phyloP scores from a whole-genome alignment of 2,113 vertebrate genomes.

The Calonectris borealis region DNA sequence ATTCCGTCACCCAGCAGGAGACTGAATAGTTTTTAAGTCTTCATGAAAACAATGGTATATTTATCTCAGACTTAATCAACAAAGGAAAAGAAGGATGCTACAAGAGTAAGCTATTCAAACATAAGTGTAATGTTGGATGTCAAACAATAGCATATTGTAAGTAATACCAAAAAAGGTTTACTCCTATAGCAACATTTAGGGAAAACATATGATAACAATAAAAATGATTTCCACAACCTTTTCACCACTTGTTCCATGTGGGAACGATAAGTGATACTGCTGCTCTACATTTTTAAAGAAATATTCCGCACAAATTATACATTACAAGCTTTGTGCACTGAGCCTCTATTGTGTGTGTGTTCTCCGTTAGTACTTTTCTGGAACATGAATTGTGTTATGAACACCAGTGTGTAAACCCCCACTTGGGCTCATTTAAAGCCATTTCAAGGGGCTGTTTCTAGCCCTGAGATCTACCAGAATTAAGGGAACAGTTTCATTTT shows the following conservation, averaged over 20 bases:
- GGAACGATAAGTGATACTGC: slow-evolving; percentile 62
- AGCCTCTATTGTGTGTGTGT: slow-evolving; percentile 32
- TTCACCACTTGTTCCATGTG: slow-evolving; percentile 72
- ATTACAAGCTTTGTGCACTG: slow-evolving; percentile 52
- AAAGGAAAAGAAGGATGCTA: slow-evolving; percentile 51
- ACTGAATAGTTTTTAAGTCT: slow-evolving; percentile 36
- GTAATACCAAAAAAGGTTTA: slow-evolving; percentile 55
- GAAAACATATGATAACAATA: slow-evolving; percentile 77
- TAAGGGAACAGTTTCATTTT: not conserved
- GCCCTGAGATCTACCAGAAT: not conserved
- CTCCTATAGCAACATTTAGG: slow-evolving; percentile 59
- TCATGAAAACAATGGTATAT: slow-evolving; percentile 41
- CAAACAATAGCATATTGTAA: slow-evolving; percentile 73
- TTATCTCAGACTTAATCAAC: slow-evolving; percentile 58
- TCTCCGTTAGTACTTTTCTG: slow-evolving; percentile 30
- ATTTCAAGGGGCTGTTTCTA: not conserved
- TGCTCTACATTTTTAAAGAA: slow-evolving; percentile 70
- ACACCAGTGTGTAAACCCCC: slow-evolving; percentile 13
- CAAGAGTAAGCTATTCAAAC: slow-evolving; percentile 63
- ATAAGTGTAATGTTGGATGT: slow-evolving; percentile 59
- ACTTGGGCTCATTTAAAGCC: not conserved
- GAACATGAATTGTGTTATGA: slow-evolving; percentile 22
- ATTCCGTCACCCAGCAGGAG: not conserved
- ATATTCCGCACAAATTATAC: slow-evolving; percentile 66
- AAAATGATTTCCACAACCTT: slow-evolving; percentile 73